Percentiles rank a stretch among this genome's conserved stretches.
Evolutionary conservation across 2,888 invertebrate species (phyloP).

Genomic region (Macrophya annulata): DNA sequence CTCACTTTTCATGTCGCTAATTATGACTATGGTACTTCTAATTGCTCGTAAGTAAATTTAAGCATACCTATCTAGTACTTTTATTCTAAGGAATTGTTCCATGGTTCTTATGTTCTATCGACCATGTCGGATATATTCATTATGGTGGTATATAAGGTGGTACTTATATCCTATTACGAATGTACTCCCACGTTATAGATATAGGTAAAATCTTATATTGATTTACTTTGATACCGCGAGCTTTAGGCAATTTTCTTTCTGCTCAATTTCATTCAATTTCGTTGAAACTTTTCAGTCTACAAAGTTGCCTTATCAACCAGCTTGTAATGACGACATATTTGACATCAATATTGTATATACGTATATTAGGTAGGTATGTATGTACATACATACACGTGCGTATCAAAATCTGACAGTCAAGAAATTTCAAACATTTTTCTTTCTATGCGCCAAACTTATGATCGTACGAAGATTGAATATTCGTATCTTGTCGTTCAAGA

Average conservation of each 20-base stretch:
- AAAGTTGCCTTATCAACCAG: neutral
- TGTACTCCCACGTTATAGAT: neutral
- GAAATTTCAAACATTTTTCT: neutral
- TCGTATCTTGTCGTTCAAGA: slow-evolving; percentile 1
- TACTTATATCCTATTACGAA: neutral
- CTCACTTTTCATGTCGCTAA: no score
- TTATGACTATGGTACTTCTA: no score
- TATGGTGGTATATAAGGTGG: neutral
- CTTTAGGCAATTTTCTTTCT: neutral
- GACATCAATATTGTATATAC: neutral
- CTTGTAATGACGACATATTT: neutral
- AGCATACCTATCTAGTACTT: neutral
- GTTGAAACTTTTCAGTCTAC: neutral
- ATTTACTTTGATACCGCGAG: neutral
- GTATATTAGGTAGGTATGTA: no score
- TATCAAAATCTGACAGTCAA: neutral
- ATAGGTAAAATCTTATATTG: slow-evolving; percentile 14
- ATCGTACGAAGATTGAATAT: neutral
- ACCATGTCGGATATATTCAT: neutral
- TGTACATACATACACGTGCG: neutral
- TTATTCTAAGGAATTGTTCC: neutral
- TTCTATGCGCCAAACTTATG: neutral
- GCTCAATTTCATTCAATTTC: slow-evolving; percentile 39
- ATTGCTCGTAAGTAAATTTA: no score
- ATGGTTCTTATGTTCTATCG: neutral